Conservation (phyloP, 2,797 vertebrate species). For the Amblyraja radiata region DNA sequence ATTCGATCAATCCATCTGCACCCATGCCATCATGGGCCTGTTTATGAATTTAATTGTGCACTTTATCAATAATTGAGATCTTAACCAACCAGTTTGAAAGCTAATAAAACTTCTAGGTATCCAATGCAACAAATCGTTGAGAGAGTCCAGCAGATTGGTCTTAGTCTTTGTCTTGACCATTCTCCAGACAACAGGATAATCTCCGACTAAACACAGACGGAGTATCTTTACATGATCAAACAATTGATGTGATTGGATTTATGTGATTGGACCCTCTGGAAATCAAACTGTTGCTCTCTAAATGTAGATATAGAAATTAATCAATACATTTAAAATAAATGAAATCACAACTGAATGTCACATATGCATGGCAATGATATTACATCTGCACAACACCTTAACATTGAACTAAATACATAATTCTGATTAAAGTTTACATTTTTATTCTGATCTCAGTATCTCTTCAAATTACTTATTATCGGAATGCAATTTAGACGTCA, state of each 20-base stretch:
- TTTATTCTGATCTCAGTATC: background rate
- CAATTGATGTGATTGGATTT: background rate
- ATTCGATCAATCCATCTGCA: no score
- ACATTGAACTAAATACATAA: background rate
- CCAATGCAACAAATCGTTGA: background rate
- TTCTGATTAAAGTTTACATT: slow-evolving; percentile 26
- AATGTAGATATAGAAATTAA: background rate
- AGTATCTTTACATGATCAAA: background rate
- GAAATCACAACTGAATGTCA: background rate
- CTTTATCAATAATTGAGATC: background rate
- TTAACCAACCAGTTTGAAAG: background rate
- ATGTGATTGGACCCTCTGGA: background rate
- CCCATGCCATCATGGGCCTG: background rate
- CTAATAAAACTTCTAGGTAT: background rate
- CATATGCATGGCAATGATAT: background rate
- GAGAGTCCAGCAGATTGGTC: background rate
- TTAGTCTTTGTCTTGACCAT: background rate
- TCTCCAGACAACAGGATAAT: background rate
- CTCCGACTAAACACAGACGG: background rate
- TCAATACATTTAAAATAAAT: no score
- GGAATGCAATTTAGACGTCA: background rate
- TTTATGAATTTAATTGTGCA: slow-evolving; percentile 1
- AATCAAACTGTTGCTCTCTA: background rate
- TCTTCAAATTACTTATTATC: slow-evolving; percentile 22
- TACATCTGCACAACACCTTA: no score